phyloP scores from a whole-genome alignment of 2,113 vertebrate species.

The Bujurquina vittata region DNA sequence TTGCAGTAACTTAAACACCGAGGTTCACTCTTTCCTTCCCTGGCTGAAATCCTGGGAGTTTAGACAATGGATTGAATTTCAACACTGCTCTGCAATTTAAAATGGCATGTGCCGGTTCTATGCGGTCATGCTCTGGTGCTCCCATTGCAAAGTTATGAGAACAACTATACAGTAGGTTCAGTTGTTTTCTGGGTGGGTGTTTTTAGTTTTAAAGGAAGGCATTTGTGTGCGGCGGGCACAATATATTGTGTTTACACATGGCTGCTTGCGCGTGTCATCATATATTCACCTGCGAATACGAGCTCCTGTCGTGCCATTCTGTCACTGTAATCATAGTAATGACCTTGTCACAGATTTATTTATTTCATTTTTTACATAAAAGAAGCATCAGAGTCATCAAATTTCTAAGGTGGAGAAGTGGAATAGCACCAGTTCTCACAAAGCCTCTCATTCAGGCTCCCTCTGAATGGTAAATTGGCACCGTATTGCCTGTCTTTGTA shows the following conservation, averaged over 20 bases:
- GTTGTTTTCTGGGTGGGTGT: conserved; percentile 5
- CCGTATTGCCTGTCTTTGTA: not conserved
- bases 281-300: conserved; percentile 3
- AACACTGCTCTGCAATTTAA: not conserved
- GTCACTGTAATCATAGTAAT: not conserved
- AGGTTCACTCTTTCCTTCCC: not conserved
- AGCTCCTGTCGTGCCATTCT: conserved; percentile 5
- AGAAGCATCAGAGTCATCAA: conserved; percentile 29
- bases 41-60: not conserved
- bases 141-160: not conserved
- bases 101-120: not conserved
- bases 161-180: not conserved
- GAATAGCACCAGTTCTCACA: conserved; percentile 7
- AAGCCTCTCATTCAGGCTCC: conserved; percentile 6
- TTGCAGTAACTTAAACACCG: not conserved
- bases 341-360: conserved; percentile 4
- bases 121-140: not conserved
- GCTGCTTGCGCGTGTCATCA: not conserved
- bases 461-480: conserved; percentile 17
- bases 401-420: conserved; percentile 10
- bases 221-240: not conserved
- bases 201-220: not conserved
- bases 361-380: conserved; percentile 25
- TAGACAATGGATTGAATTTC: not conserved
- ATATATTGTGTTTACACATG: not conserved